phyloP scores from a whole-genome alignment of 2,888 invertebrate species.

The Lepidochitona cinerea region DNA sequence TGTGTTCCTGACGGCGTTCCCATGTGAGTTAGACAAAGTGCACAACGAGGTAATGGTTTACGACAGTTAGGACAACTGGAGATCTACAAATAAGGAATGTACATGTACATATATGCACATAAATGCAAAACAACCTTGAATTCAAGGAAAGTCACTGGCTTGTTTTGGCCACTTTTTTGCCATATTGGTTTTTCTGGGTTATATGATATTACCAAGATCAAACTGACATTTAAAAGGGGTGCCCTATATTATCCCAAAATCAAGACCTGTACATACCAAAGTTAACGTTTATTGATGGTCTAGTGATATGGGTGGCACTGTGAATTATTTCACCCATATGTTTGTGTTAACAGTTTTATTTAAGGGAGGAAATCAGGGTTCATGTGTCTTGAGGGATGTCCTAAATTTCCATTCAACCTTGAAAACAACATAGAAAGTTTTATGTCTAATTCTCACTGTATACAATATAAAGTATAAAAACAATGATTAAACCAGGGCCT shows the following conservation, averaged over 20 bases:
- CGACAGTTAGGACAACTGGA: slow-evolving; percentile 88
- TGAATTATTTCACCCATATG: no score
- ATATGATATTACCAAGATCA: background rate
- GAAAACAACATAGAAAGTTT: no score
- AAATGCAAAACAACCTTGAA: background rate
- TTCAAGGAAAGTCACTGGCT: background rate
- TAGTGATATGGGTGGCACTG: no score
- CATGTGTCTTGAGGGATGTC: no score
- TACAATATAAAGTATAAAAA: no score
- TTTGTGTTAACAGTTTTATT: no score
- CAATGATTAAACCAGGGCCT: no score
- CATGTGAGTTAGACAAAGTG: slow-evolving; percentile 93
- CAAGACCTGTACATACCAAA: no score
- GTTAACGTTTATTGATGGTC: no score
- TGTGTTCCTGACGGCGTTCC: slow-evolving; percentile 77
- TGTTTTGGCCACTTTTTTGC: background rate
- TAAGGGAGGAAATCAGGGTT: no score
- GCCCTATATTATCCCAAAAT: background rate
- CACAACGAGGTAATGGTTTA: slow-evolving; percentile 94
- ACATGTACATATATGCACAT: background rate
- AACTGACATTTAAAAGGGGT: background rate
- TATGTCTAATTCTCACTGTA: no score
- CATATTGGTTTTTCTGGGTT: background rate
- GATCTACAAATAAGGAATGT: slow-evolving; percentile 33
- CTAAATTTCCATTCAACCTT: no score